These are phyloP conservation scores for Sanderia malayensis DNA, from an alignment of 30 jellyfish, hydroid and myxozoan species.

Conservation along the genomic window DNA sequence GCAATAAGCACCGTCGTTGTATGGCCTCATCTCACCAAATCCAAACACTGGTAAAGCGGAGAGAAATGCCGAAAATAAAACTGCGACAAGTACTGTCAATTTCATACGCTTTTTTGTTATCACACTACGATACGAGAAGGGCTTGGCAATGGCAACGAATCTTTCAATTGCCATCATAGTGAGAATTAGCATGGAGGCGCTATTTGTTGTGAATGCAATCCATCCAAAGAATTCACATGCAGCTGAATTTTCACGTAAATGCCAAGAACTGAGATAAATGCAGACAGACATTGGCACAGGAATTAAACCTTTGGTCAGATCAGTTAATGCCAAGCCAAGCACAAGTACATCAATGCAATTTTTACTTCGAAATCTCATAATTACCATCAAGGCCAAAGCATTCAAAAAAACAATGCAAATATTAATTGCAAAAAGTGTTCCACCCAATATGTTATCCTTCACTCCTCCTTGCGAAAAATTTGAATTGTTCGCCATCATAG, in stretches of 20 bases:
- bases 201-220: slow-evolving; percentile 85
- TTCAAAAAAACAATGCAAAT: slow-evolving; percentile 58
- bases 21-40: slow-evolving; percentile 71
- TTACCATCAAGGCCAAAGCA: slow-evolving; percentile 60
- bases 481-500: slow-evolving; percentile 6
- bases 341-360: slow-evolving; percentile 70
- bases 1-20: slow-evolving; percentile 80
- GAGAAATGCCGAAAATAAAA: slow-evolving; percentile 45
- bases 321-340: slow-evolving; percentile 76
- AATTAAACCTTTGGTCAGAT: slow-evolving; percentile 75
- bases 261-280: slow-evolving; percentile 63
- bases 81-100: slow-evolving; percentile 44
- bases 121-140: slow-evolving; percentile 68
- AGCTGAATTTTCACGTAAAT: slow-evolving; percentile 18
- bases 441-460: slow-evolving; percentile 66
- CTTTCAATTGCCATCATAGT: slow-evolving; percentile 87
- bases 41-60: slow-evolving; percentile 76
- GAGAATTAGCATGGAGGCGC: slow-evolving; percentile 83
- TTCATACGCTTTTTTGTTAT: slow-evolving; percentile 66
- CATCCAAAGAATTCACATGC: slow-evolving; percentile 85
- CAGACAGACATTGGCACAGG: slow-evolving; percentile 88
- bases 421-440: slow-evolving; percentile 62
- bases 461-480: slow-evolving; percentile 27
- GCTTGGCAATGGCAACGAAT: slow-evolving; percentile 74
- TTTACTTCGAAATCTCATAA: slow-evolving; percentile 72